Evolutionary conservation across 2,888 invertebrate genomes (phyloP).

Genomic region (Athripsodes cinereus): DNA sequence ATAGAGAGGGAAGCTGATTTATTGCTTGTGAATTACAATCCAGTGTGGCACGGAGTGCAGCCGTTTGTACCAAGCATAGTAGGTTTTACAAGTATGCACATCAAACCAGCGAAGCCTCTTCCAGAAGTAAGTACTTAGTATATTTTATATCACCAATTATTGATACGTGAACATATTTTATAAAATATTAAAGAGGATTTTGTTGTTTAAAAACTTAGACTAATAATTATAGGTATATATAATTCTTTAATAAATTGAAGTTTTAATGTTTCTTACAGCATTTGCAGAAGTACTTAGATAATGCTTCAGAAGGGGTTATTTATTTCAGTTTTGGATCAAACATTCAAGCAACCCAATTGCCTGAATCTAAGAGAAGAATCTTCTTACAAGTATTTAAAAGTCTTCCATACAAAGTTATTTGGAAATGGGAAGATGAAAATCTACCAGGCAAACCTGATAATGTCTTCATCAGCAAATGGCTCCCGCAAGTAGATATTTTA

Average conservation of each 20-base stretch:
- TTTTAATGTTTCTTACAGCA: not conserved
- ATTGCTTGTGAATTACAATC: constrained; percentile 42
- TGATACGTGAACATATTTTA: too few species aligned
- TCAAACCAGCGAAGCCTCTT: constrained; percentile 36
- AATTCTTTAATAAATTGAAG: too few species aligned
- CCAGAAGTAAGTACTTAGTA: constrained; percentile 34
- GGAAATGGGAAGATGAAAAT: constrained; percentile 43
- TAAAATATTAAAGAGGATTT: not conserved
- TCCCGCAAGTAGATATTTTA: constrained; percentile 27
- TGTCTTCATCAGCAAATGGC: constrained; percentile 45
- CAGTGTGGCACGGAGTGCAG: constrained; percentile 39
- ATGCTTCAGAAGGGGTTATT: constrained; percentile 41
- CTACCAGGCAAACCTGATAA: constrained; percentile 40
- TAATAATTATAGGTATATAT: too few species aligned
- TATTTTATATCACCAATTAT: too few species aligned
- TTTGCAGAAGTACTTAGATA: constrained; percentile 33
- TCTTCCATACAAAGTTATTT: constrained; percentile 45
- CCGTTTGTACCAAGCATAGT: constrained; percentile 39
- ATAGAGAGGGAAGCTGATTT: constrained; percentile 46
- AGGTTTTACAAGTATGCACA: constrained; percentile 42
- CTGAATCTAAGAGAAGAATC: constrained; percentile 24
- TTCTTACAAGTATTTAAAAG: constrained; percentile 43
- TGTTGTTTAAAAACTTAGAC: too few species aligned
- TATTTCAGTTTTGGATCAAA: constrained; percentile 48
- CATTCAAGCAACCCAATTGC: not conserved